Evolutionary conservation across 2,113 vertebrate species (phyloP), one percentile per base, ranked within the genome.

Genomic region (Junco hyemalis): DNA sequence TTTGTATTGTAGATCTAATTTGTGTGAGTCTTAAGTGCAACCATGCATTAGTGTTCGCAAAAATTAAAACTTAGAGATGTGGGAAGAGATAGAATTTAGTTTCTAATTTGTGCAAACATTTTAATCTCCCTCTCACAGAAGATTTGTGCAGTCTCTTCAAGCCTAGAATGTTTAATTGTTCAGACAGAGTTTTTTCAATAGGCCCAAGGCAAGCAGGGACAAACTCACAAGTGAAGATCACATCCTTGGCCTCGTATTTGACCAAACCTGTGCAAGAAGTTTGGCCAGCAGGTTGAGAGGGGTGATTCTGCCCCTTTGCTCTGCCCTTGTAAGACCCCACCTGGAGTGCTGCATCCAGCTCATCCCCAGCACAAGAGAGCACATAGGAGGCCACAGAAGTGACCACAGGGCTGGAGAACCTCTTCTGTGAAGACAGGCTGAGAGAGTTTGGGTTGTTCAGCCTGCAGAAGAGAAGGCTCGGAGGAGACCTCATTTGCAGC

Each of bases 21-120:
- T 90, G n/a, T 81, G 40, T 83, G 72, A 90, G 78, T 89, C 78
- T 78, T 78, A 66, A 89, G 78, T 31, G 77, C 79, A 96, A 35
- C 60, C 81, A 70, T 78, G 84, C 64, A 6, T 94, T 94, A 92
- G 61, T 66, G 48, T 61, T 90, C 96, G 96, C 48, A 88, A 82
- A 94, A 95, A 95, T 88, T 78, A 87, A 95, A 92, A 68, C 70
- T 88, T 93, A 29, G 42, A 90, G 84, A 72, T 81, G 60, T 38
- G 65, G 76, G 83, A 93, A 93, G 90, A 90, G 60, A 65, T 57
- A 59, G 48, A 88, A 68, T 79, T 92, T 64, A 76, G 86, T 89
- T 80, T 80, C 45, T 65, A 64, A 48, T 73, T 82, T 76, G 81
- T 85, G 77, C 87, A 91, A 81, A 84, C 66, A 69, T 90, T 96